Evolutionary conservation across 2,797 vertebrate genomes (phyloP).

Genomic region (Crotalus adamanteus): DNA sequence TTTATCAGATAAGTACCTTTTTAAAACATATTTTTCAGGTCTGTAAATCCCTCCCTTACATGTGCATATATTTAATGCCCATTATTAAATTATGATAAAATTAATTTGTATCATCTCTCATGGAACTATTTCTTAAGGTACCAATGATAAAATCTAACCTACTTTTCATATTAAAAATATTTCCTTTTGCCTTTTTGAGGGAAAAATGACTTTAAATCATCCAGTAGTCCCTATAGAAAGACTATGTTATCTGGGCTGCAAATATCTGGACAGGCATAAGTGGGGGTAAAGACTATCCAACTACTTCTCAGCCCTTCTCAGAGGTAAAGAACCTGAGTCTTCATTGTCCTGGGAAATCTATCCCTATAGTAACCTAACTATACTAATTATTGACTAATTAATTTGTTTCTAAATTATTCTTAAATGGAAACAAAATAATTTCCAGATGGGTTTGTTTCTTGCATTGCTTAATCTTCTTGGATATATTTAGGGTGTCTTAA

Average conservation of each 20-base stretch:
- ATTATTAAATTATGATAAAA: neutral
- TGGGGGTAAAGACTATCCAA: neutral
- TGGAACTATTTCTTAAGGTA: rapidly evolving
- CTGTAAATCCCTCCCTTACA: slow-evolving; percentile 9
- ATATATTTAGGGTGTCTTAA: neutral
- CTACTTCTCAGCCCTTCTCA: neutral
- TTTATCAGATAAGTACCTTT: slow-evolving; percentile 1
- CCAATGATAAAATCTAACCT: neutral
- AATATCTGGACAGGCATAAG: neutral
- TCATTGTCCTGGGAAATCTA: neutral
- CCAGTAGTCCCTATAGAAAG: neutral
- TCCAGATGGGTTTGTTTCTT: neutral
- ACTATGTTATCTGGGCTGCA: neutral
- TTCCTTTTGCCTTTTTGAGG: neutral
- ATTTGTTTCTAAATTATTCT: neutral
- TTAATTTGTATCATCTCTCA: neutral
- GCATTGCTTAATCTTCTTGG: neutral
- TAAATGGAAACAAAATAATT: neutral
- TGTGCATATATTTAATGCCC: neutral
- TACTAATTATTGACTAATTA: neutral
- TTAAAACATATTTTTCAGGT: slow-evolving; percentile 1
- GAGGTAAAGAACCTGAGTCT: neutral
- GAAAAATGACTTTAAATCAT: neutral
- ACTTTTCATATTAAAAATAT: neutral
- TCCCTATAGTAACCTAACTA: neutral